Evolutionary conservation across 2,113 vertebrate genomes (phyloP), one percentile per base, ranked within the genome.

Genomic region (Stegostoma tigrinum): DNA sequence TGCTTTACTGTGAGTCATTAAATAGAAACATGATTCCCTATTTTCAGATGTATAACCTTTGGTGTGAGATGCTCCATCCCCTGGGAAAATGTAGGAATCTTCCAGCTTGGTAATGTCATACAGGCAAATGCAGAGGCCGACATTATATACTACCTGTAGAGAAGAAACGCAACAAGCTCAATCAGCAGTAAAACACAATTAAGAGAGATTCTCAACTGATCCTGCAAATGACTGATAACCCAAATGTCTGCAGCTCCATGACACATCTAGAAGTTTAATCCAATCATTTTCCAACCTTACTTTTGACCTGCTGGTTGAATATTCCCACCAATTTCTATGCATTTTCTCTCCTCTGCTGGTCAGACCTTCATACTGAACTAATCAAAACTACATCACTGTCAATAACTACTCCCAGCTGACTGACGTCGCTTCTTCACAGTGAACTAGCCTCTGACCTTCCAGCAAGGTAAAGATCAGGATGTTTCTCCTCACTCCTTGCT

Each of bases 71-170:
- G 99, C 99, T 15, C 99, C 99, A 4, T 99, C 99, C 14, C 99
- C 99, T 0, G 99, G 99, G 96, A 99, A 99, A 96, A 99, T 99
- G 48, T 98, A 99, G 0, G 99, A 99, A 4, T 99, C 99, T 64
- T 99, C 99, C 97, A 99, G 97, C 96, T 98, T 99, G 64, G 98
- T 99, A 97, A 99, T 98, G 97, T 99, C 99, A 66, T 98, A 99
- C 80, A 99, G 96, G 95, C 99, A 99, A 97, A 99, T 98, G 96
- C 99, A 99, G 95, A 99, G 98, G 14, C 99, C 99, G 0, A 99
- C 98, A 0, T 98, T 99, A 97, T 98, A 99, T 2, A 99, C 98
- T 0, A 99, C 99, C 99, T 99, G 96, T 21, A 42, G 80, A 96
- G 0, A 0, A 96, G 0, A 24, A 30, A 23, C 34, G 6, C 70